Base-by-base conservation (phyloP, 2,113 vertebrate genomes). In the Tragelaphus strepsiceros region DNA sequence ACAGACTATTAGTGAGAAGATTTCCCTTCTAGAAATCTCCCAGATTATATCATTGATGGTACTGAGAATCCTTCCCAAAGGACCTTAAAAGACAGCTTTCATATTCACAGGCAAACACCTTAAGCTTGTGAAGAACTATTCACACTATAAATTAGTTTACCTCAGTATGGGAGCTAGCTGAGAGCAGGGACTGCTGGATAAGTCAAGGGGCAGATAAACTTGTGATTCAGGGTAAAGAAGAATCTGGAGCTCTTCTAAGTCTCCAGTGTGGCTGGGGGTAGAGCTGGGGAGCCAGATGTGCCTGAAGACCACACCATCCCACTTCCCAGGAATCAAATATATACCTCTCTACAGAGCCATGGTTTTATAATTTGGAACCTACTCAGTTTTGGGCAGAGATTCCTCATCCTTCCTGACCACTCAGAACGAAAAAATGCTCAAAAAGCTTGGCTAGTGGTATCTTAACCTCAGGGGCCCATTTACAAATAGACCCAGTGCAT, bases 401-500 rank as follows among this genome's bases (percentile, higher is more conserved):
- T 97, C 26, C 81, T 91, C 88, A 86, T 94, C 58, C 90, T 97
- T 97, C 91, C 90, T 95, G 90, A 91, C 67, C 54, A 88, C 77
- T 97, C 97, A 96, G 91, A 88, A 86, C 56, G 12, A 22, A 96
- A 95, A 97, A 95, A 96, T 94, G 93, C 80, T 92, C 32, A 8
- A 7, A 56, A 71, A 67, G 2, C 67, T 86, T 96, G 94, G 61
- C 54, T 21, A 3, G 51, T 89, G 86, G 61, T 10, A 0, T 26
- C 24, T 82, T 94, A 56, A 96, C 93, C 91, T 85, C 96, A 94
- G 91, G 58, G 61, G 9, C 53, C 71, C 39, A 39, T 92, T 95
- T 96, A 85, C 82, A 93, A 43, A n/a, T 2, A 39, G 91, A 30
- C 71, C 46, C 74, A 49, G 43, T 2, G 26, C 88, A 54, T 1